A percentile compares a stretch with the other conserved stretches of the same genome.
phyloP scores from a whole-genome alignment of 2,113 vertebrate genomes.

The Scatophagus argus region DNA sequence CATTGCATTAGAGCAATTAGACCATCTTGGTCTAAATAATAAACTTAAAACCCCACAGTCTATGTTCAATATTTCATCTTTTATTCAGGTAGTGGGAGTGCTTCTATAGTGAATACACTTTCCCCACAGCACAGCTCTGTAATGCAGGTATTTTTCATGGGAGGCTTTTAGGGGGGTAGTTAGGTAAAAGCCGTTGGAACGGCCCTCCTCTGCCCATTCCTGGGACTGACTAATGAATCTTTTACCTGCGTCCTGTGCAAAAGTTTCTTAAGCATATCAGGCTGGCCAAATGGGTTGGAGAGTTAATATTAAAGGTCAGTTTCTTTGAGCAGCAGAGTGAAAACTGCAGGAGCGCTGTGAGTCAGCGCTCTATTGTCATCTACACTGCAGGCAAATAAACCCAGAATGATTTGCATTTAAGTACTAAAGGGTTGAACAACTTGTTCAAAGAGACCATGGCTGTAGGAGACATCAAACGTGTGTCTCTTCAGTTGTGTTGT shows the following conservation, averaged over 20 bases:
- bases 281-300: slow-evolving; percentile 37
- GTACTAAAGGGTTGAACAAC: background rate
- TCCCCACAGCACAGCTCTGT: slow-evolving; percentile 67
- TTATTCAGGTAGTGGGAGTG: slow-evolving; percentile 85
- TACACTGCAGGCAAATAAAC: slow-evolving; percentile 1
- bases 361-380: background rate
- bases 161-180: slow-evolving; percentile 82
- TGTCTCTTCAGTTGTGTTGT: background rate
- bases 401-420: slow-evolving; percentile 15
- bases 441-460: background rate
- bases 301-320: slow-evolving; percentile 60
- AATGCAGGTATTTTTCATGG: slow-evolving; percentile 83
- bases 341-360: slow-evolving; percentile 12
- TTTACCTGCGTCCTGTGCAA: slow-evolving; percentile 75
- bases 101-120: slow-evolving; percentile 77
- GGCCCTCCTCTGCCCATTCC: slow-evolving; percentile 63
- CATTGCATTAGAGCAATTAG: slow-evolving; percentile 85
- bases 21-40: slow-evolving; percentile 83
- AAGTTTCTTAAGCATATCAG: slow-evolving; percentile 69
- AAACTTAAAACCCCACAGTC: slow-evolving; percentile 82
- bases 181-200: slow-evolving; percentile 78
- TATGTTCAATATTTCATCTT: slow-evolving; percentile 85
- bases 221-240: slow-evolving; percentile 83
- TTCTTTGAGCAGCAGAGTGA: slow-evolving; percentile 29
- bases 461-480: background rate